These are phyloP conservation scores for Knipowitschia caucasica DNA, from an alignment of 2,797 vertebrate genomes.

Conservation along the genomic window DNA sequence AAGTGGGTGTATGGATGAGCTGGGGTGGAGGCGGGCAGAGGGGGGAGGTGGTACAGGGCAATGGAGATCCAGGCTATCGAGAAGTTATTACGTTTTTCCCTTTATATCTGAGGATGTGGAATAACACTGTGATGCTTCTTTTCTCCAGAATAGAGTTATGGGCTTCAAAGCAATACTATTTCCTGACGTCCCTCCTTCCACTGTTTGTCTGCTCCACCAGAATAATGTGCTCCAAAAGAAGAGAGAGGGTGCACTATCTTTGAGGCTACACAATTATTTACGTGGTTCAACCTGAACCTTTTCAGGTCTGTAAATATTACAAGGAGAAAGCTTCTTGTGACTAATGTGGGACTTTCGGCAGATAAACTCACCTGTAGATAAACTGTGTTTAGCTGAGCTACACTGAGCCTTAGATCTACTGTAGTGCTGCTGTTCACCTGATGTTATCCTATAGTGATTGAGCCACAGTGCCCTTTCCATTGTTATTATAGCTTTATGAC, in stretches of 20 bases:
- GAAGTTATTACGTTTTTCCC: conserved; percentile 80
- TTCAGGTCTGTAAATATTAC: conserved; percentile 47
- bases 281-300: conserved; percentile 54
- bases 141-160: conserved; percentile 77
- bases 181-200: conserved; percentile 62
- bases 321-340: conserved; percentile 24
- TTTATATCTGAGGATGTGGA: conserved; percentile 84
- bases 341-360: conserved; percentile 32
- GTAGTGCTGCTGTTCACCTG: conserved; percentile 46
- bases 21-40: conserved; percentile 51
- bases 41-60: conserved; percentile 62
- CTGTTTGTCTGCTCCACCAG: conserved; percentile 62
- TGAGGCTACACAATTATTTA: conserved; percentile 57
- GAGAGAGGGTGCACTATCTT: conserved; percentile 37
- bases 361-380: conserved; percentile 47
- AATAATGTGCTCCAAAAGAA: conserved; percentile 57
- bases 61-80: conserved; percentile 79
- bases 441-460: conserved; percentile 57
- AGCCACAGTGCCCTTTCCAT: conserved; percentile 55
- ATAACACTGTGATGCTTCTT: conserved; percentile 78
- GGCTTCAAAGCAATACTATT: conserved; percentile 74
- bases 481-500: conserved; percentile 66
- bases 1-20: conserved; percentile 69
- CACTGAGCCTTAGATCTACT: conserved; percentile 41
- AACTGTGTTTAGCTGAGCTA: conserved; percentile 44